Evolutionary conservation across 2,888 invertebrate genomes (phyloP), one percentile per base, ranked within the genome.

Genomic region (Trichogramma dendrolimi): DNA sequence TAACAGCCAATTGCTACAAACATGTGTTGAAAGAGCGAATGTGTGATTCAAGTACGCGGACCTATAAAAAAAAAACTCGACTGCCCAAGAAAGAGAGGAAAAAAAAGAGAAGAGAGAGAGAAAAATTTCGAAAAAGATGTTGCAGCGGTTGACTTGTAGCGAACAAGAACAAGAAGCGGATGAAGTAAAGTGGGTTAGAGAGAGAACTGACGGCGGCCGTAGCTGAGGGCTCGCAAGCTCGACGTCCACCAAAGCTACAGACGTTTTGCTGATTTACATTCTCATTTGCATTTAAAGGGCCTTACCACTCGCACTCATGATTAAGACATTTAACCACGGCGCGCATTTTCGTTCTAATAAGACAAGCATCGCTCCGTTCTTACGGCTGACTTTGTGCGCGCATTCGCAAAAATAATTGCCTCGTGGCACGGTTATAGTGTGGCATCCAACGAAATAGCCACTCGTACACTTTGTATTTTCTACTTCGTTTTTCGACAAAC

Each of bases 271-370:
- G 50, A 60, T 60, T 55, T 60, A 60, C 54, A 60, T 60, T 49
- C 60, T 55, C 55, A 55, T 60, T 60, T 60, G 54, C 59, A 59
- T 60, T 44, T 55, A 50, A 55, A 60, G 49, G 55, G 55, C 54
- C 43, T 54, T 54, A 61, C 27, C 27, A 27, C 27, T 27, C 27
- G 27, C 27, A 27, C 39, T 55, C 40, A 38, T 42, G 48, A 61
- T 56, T 61, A 57, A 61, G 51, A 55, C 52, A 54, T 62, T 55
- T 39, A 4, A 14, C 42, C 47, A 8, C 38, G 6, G 4, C 27
- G 27, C 27, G 27, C 27, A 27, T 27, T 27, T 27, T 27, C 27
- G 27, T 27, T 27, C 27, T 27, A 27, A 27, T 27, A 27, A 27
- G 27, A 27, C 27, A 27, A 27, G 27, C 27, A 27, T 27, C 27